These are phyloP conservation scores for Goniozus legneri DNA, from an alignment of 1,140 invertebrate species.

Conservation along the genomic window DNA sequence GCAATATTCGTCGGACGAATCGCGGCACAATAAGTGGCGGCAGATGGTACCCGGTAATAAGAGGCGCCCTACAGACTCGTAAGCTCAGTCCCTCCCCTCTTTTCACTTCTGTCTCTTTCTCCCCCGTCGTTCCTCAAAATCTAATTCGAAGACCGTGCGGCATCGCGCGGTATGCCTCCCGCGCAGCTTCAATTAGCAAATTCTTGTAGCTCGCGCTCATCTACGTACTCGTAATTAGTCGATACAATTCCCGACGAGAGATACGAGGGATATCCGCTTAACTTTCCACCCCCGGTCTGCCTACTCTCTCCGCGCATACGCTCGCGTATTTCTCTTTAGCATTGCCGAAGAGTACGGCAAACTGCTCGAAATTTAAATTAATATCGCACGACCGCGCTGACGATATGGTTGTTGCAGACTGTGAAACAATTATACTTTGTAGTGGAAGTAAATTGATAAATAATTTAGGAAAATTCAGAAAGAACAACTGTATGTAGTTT, in stretches of 20 bases:
- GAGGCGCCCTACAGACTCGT: conserved; percentile 14
- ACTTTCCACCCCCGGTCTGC: conserved; percentile 9
- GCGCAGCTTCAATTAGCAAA: conserved; percentile 23
- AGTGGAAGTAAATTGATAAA: too few species aligned
- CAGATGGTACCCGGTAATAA: conserved; percentile 31
- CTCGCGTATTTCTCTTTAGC: not conserved
- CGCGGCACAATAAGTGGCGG: conserved; percentile 24
- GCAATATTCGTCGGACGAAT: conserved; percentile 22
- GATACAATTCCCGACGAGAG: not conserved
- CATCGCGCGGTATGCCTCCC: not conserved
- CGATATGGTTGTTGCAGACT: too few species aligned
- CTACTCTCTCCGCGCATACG: conserved; percentile 1
- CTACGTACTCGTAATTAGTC: conserved; percentile 7
- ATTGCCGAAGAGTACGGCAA: too few species aligned
- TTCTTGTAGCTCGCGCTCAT: conserved; percentile 17
- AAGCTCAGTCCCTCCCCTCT: not conserved
- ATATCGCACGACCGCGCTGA: too few species aligned
- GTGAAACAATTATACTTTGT: too few species aligned
- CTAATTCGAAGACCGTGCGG: not conserved
- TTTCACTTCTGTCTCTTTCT: not conserved
- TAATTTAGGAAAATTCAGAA: too few species aligned
- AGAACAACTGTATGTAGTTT: too few species aligned
- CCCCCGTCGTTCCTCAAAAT: not conserved
- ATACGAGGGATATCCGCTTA: too few species aligned
- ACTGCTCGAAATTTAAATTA: too few species aligned